Percentiles rank a stretch among this genome's conserved stretches.
Evolutionary conservation across 2,888 invertebrate genomes (phyloP).

Genomic region (Hetaerina titia): DNA sequence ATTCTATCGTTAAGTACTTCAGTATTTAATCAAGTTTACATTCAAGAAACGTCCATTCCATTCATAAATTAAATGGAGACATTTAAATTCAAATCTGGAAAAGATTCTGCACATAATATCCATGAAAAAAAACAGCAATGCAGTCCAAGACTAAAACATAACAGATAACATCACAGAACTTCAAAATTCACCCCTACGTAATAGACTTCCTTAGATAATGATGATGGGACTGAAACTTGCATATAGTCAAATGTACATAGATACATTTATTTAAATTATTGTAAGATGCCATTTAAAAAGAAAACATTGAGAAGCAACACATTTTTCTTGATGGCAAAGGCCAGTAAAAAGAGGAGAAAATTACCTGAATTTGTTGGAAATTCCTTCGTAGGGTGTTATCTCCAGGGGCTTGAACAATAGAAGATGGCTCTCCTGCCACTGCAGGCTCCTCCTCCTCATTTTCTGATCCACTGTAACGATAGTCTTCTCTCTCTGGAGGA

Average conservation of each 20-base stretch:
- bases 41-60: too few relatives aligned
- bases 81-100: too few relatives aligned
- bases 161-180: too few relatives aligned
- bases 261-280: background rate
- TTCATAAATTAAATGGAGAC: too few relatives aligned
- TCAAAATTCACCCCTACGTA: too few relatives aligned
- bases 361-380: slow-evolving; percentile 97
- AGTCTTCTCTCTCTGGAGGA: slow-evolving; percentile 77
- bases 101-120: too few relatives aligned
- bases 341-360: background rate
- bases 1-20: too few relatives aligned
- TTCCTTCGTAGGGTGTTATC: slow-evolving; percentile 98
- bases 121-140: background rate
- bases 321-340: background rate
- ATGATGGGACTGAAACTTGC: too few relatives aligned
- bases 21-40: too few relatives aligned
- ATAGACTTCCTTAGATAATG: too few relatives aligned
- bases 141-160: background rate
- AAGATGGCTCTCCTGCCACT: slow-evolving; percentile 95
- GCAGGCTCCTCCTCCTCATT: slow-evolving; percentile 95
- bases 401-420: slow-evolving; percentile 93
- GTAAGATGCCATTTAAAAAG: background rate
- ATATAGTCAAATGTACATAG: too few relatives aligned
- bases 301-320: background rate
- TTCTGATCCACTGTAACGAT: slow-evolving; percentile 95